These are phyloP conservation scores for Andrena praecox DNA, from an alignment of 2,888 invertebrate genomes.

Conservation along the genomic window DNA sequence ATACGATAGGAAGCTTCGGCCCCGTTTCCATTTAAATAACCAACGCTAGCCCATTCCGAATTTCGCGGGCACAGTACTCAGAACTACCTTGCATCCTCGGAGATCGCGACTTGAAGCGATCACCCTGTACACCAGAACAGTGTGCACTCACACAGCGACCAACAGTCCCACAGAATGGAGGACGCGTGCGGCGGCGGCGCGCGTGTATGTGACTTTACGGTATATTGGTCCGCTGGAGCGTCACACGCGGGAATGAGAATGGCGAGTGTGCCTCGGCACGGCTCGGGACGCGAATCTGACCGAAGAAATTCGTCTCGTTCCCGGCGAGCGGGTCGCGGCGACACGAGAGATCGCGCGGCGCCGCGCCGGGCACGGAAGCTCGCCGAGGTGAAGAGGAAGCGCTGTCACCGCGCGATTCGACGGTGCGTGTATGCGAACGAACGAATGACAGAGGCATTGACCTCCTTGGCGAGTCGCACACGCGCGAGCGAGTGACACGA, in stretches of 20 bases:
- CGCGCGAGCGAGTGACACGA: constrained; percentile 43
- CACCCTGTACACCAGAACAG: constrained; percentile 9
- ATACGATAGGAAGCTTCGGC: no score
- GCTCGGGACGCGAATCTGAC: constrained; percentile 25
- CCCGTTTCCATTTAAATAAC: no score
- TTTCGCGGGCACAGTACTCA: background rate
- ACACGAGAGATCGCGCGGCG: background rate
- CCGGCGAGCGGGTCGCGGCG: background rate
- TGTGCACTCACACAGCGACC: background rate
- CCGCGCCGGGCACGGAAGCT: constrained; percentile 17
- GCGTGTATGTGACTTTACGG: constrained; percentile 45
- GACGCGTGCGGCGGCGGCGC: background rate
- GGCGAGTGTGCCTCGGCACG: constrained; percentile 12
- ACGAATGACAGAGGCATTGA: constrained; percentile 77
- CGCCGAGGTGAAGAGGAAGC: constrained; percentile 30
- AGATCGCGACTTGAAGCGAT: constrained; percentile 33
- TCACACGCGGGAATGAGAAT: constrained; percentile 15
- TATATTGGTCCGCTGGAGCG: constrained; percentile 20
- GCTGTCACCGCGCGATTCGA: constrained; percentile 15
- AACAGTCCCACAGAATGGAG: background rate
- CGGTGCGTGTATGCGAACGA: constrained; percentile 49
- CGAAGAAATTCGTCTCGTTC: constrained; percentile 32
- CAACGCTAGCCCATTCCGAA: background rate
- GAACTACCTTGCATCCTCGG: background rate
- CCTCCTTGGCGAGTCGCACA: constrained; percentile 73